Evolutionary conservation across 2,113 vertebrate genomes (phyloP).

Genomic region (Oreotrochilus melanogaster): DNA sequence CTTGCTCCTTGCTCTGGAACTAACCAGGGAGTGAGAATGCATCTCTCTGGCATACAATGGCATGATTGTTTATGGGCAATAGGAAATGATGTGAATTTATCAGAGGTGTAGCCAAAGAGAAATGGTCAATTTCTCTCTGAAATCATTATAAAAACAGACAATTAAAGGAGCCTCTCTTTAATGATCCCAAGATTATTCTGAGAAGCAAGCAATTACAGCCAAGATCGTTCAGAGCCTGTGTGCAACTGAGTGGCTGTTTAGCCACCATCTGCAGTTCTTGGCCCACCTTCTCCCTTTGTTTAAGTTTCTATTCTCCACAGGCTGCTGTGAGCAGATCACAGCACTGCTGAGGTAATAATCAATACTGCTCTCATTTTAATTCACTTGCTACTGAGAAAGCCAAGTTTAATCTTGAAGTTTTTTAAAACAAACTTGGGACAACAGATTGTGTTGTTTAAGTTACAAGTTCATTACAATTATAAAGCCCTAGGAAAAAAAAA

Average conservation of each 20-base stretch:
- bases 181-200: neutral
- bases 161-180: constrained; percentile 10
- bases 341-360: neutral
- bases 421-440: neutral
- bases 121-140: neutral
- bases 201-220: neutral
- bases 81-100: neutral
- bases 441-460: neutral
- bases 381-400: neutral
- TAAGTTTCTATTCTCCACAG: neutral
- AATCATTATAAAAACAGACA: neutral
- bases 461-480: neutral
- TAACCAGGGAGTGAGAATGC: neutral
- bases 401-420: neutral
- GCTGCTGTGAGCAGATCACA: neutral
- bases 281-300: constrained; percentile 33
- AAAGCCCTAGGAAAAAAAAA: neutral
- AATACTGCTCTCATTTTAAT: constrained; percentile 26
- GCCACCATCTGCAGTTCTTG: constrained; percentile 37
- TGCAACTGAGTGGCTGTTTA: neutral
- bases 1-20: neutral
- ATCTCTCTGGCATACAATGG: neutral
- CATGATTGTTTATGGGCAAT: neutral
- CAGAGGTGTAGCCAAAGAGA: neutral
- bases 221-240: neutral